A percentile compares a stretch with the other conserved stretches of the same genome.
These are phyloP conservation scores for Drosophila emarginata DNA, from an alignment of 2,888 invertebrate genomes.

Conservation along the genomic window DNA sequence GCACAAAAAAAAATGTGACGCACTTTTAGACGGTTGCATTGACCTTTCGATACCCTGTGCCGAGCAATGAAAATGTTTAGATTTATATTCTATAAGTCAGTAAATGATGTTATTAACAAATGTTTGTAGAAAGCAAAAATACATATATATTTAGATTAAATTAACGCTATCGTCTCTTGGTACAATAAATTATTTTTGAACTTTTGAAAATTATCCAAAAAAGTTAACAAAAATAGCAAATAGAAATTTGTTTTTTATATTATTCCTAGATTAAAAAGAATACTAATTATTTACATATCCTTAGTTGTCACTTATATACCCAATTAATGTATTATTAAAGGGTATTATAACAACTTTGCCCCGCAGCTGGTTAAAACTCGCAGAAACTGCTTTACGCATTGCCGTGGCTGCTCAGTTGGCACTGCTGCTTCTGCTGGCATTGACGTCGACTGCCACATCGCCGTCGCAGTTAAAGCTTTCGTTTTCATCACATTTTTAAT, in stretches of 20 bases:
- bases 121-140: no score
- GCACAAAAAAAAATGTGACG: not conserved
- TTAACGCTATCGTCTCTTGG: no score
- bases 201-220: no score
- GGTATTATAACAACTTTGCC: slow-evolving; percentile 11
- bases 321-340: not conserved
- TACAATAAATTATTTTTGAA: no score
- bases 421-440: not conserved
- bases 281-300: no score
- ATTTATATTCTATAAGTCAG: no score
- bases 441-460: not conserved
- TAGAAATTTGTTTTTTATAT: not conserved
- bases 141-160: not conserved
- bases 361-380: slow-evolving; percentile 54
- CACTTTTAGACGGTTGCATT: not conserved
- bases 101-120: no score
- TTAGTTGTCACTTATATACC: not conserved
- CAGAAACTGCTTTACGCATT: slow-evolving; percentile 54
- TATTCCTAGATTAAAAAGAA: not conserved
- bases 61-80: no score
- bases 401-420: not conserved
- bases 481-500: not conserved
- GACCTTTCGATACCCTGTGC: not conserved
- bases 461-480: not conserved
- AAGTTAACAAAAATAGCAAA: no score